Evolutionary conservation across 2,797 vertebrate genomes (phyloP), one percentile per base, ranked within the genome.

Genomic region (Periophthalmus magnuspinnatus): DNA sequence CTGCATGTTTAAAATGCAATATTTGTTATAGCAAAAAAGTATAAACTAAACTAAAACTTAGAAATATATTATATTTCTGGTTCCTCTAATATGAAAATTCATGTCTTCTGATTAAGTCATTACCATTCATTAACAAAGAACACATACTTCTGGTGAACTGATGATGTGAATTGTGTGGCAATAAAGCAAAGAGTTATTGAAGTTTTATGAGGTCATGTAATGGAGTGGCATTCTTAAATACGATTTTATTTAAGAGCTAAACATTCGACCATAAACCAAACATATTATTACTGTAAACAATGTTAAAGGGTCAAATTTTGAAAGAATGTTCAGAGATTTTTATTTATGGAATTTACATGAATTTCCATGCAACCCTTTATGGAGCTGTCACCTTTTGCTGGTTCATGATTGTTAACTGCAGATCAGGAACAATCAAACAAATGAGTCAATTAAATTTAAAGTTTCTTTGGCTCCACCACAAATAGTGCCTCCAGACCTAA

Each of bases 121-220:
- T 56, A 62, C 17, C 32, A 17, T 32, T 70, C 2, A 21, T 60
- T 78, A 74, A 73, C 56, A 41, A 45, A 63, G 22, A 55, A 66
- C 33, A 16, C 47, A 16, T 67, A 70, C 76, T 69, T 78, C 75
- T 60, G 59, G 28, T 33, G 61, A 41, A 34, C 70, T 74, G 72
- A 72, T 54, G 65, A 70, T 54, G 67, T 71, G 72, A 72, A 63
- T 14, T 67, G 22, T 68, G 36, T 62, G 71, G 74, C 65, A 65
- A 67, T 82, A 75, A 84, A 80, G 34, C 19, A 71, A 65, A 67
- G 65, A 70, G 52, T 16, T 70, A 71, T 48, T 61, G 48, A 33
- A 73, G 47, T 64, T 55, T 78, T 33, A 24, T 16, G 52, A 70
- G 24, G 69, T 24, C 45, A 38, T 2, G 7, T n/a, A 52, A 69